These are phyloP conservation scores for Accipiter badius DNA, from an alignment of 2,797 vertebrate genomes.

Conservation along the genomic window DNA sequence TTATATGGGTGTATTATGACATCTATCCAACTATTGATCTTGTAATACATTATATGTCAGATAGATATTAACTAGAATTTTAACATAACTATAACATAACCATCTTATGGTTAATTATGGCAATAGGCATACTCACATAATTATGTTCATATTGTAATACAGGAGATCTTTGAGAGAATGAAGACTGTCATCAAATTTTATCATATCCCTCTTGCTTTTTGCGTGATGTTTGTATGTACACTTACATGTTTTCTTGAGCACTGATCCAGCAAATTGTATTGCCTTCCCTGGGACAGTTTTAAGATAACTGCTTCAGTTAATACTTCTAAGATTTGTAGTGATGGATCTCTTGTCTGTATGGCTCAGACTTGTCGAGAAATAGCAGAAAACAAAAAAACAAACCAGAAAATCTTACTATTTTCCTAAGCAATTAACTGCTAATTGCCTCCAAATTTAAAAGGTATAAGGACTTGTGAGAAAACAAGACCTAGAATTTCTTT, in stretches of 20 bases:
- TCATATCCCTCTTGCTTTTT: background rate
- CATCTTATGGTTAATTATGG: background rate
- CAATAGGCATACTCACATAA: background rate
- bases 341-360: background rate
- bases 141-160: background rate
- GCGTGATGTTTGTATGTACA: background rate
- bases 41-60: background rate
- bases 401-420: background rate
- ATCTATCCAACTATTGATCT: background rate
- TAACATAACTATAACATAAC: background rate
- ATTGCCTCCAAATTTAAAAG: background rate
- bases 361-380: background rate
- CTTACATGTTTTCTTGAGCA: background rate
- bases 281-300: background rate
- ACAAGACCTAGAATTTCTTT: background rate
- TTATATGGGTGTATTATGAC: background rate
- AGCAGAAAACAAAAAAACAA: background rate
- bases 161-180: background rate
- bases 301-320: background rate
- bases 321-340: background rate
- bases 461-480: background rate
- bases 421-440: background rate
- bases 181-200: background rate
- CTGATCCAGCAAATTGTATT: background rate
- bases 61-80: background rate